Conservation (phyloP, 2,888 invertebrate genomes). For the Anodontia alba region DNA sequence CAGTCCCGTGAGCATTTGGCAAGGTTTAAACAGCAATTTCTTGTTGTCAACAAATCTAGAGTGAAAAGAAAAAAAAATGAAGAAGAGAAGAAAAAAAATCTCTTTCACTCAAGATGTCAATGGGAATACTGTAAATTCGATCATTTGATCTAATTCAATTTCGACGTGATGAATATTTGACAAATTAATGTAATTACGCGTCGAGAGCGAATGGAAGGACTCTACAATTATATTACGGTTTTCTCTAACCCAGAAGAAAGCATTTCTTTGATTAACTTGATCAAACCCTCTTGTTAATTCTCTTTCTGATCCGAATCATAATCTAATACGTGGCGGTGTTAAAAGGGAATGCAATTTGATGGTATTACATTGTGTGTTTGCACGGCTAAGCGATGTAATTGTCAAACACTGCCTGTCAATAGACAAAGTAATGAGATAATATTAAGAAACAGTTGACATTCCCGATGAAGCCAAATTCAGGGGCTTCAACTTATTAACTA, state of each 20-base stretch:
- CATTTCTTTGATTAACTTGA: constrained; percentile 57
- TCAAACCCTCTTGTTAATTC: constrained; percentile 31
- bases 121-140: constrained; percentile 34
- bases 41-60: no score
- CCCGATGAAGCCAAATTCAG: not conserved
- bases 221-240: constrained; percentile 55
- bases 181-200: constrained; percentile 76
- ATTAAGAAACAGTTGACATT: constrained; percentile 16
- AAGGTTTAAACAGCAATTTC: no score
- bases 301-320: constrained; percentile 17
- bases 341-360: constrained; percentile 15
- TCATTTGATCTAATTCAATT: constrained; percentile 67
- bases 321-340: constrained; percentile 5
- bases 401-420: constrained; percentile 12
- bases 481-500: not conserved
- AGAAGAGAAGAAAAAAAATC: not conserved
- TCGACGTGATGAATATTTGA: constrained; percentile 75
- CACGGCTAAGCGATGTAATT: constrained; percentile 19
- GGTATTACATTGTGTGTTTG: constrained; percentile 19
- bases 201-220: constrained; percentile 39
- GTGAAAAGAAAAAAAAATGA: no score
- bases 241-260: constrained; percentile 24
- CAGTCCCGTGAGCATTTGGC: no score
- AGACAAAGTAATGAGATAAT: constrained; percentile 19
- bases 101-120: constrained; percentile 17